These are phyloP conservation scores for Cylindroiulus punctatus DNA, from an alignment of 2,888 invertebrate genomes.

Conservation along the genomic window DNA sequence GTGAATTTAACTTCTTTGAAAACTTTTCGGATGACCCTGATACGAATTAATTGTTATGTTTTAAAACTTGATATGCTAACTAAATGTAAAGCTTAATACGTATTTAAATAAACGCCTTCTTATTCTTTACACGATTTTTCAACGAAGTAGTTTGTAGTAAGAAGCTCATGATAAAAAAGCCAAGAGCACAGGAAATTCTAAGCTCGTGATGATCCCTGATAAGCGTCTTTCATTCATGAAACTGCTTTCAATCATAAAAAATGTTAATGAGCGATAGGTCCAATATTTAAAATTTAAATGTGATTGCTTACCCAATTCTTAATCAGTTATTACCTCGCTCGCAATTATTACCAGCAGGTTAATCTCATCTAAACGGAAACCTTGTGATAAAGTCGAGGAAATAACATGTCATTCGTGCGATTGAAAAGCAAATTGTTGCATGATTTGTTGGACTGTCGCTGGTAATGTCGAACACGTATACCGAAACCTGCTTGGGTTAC, in stretches of 20 bases:
- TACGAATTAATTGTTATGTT: not conserved
- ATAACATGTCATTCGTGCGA: not conserved
- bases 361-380: not conserved
- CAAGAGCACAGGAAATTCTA: not conserved
- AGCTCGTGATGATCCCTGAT: not conserved
- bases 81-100: not conserved
- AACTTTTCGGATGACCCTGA: not conserved
- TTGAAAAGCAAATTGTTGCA: not conserved
- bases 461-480: not conserved
- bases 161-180: not conserved
- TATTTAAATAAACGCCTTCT: conserved; percentile 2
- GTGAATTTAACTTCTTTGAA: not conserved
- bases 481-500: not conserved
- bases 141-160: not conserved
- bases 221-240: conserved; percentile 9
- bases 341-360: not conserved
- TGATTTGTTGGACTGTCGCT: not conserved
- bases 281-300: not conserved
- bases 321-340: not conserved
- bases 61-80: not conserved
- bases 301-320: not conserved
- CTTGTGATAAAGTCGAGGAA: not conserved
- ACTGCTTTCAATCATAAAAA: not conserved
- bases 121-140: conserved; percentile 19
- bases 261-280: not conserved